Base-by-base conservation (phyloP, 2,888 invertebrate species). In the Eilema depressum region DNA sequence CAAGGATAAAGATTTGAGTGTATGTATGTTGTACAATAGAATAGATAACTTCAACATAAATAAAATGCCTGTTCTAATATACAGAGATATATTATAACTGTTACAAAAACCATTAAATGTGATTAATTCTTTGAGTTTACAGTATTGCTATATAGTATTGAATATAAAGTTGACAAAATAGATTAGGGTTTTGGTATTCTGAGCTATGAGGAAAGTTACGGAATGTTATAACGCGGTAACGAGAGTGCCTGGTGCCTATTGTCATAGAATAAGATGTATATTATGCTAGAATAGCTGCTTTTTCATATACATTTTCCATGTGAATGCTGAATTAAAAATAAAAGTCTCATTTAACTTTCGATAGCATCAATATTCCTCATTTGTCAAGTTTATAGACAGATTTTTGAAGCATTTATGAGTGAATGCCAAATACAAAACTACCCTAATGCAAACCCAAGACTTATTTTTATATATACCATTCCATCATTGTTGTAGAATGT, bases 71-170 rank as follows among this genome's bases (percentile, higher is more conserved):
- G 33, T n/a, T 33, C 33, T 62, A 2, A 33, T 33, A 23, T 17
- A 33, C 61, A 62, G 30, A 62, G 47, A 47, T 47, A 23, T 26
- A n/a, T n/a, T n/a, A n/a, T n/a, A n/a, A n/a, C n/a, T n/a, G n/a
- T n/a, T n/a, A n/a, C n/a, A n/a, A n/a, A 26, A 25, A 59, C 25
- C 7, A 17, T 20, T 17, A 26, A 26, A 59, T 59, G 17, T 7
- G 26, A 59, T 26, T 59, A 8, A 28, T 14, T 59, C 26, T n/a
- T 53, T 59, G 7, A 26, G 17, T 59, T 17, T 12, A 59, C 59
- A 59, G 59, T 59, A 26, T 59, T 59, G 59, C 25, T 59, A 14
- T 47, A 53, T n/a, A 53, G 53, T 53, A 53, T 53, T 53, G 53
- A 53, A 53, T 53, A n/a, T 53, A 53, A 53, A 5, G 20, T 47